A percentile compares a stretch with the other conserved stretches of the same genome.
These are phyloP conservation scores for Ypsolopha sequella DNA, from an alignment of 2,888 invertebrate genomes.

Conservation along the genomic window DNA sequence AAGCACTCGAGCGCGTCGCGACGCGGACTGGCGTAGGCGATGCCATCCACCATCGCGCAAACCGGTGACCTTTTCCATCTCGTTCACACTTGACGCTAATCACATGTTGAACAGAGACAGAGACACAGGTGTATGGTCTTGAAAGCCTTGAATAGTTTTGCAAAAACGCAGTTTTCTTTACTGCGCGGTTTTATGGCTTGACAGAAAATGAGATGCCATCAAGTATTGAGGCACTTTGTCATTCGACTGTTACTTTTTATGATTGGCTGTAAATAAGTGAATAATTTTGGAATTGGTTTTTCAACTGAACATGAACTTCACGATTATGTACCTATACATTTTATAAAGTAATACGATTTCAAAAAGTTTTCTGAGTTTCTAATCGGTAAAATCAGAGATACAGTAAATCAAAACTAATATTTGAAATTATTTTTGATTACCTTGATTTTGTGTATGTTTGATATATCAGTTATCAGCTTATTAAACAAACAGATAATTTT, in stretches of 20 bases:
- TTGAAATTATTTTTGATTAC: too few species aligned
- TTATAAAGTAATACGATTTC: too few species aligned
- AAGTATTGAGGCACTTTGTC: not conserved
- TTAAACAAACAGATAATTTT: too few species aligned
- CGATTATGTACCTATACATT: too few species aligned
- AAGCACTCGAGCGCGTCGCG: conserved; percentile 36
- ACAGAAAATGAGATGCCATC: conserved; percentile 4
- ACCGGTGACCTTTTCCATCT: conserved; percentile 20
- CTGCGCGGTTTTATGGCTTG: conserved; percentile 13
- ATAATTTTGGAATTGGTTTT: not conserved
- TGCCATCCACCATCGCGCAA: not conserved
- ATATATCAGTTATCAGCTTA: too few species aligned
- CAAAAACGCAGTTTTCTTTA: conserved; percentile 15
- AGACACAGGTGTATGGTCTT: conserved; percentile 17
- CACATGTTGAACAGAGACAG: conserved; percentile 10
- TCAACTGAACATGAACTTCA: too few species aligned
- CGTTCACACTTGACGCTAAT: conserved; percentile 12
- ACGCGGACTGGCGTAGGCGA: conserved; percentile 21
- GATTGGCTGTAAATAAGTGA: not conserved
- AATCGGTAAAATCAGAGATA: too few species aligned
- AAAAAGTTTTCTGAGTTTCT: too few species aligned
- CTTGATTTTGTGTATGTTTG: too few species aligned
- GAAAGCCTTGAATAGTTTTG: conserved; percentile 18
- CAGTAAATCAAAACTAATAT: too few species aligned
- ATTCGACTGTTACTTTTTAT: not conserved